Evolutionary conservation across 2,113 vertebrate genomes (phyloP).

Genomic region (Mormoops blainvillei): DNA sequence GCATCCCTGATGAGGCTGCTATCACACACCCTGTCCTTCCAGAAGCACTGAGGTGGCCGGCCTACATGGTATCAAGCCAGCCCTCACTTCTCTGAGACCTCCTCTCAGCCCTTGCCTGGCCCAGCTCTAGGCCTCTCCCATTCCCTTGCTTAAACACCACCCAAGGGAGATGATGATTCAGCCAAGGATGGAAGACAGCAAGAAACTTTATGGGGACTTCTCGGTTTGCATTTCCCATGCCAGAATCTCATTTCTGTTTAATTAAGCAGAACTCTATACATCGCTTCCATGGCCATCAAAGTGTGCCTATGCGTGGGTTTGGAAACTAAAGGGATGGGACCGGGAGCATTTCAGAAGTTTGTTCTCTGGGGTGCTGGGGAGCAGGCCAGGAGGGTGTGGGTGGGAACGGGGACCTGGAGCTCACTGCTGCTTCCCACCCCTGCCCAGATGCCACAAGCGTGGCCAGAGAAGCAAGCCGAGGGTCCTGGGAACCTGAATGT

Average conservation of each 20-base stretch:
- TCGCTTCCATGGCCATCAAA: not conserved
- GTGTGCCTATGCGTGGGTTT: rapidly evolving
- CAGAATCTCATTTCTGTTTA: not conserved
- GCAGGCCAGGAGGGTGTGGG: not conserved
- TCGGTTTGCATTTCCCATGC: not conserved
- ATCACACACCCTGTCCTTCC: not conserved
- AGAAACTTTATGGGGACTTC: not conserved
- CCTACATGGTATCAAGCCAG: not conserved
- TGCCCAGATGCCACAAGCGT: not conserved
- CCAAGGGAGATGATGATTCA: too few relatives aligned
- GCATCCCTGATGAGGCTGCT: rapidly evolving
- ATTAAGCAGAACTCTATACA: too few relatives aligned
- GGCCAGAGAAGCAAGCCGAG: not conserved
- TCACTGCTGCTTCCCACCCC: not conserved
- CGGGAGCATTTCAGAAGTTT: not conserved
- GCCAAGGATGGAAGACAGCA: too few relatives aligned
- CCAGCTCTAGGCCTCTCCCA: not conserved
- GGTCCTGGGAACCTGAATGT: not conserved
- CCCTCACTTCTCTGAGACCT: not conserved
- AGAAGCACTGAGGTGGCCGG: not conserved
- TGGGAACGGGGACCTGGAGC: not conserved
- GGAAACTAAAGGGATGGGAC: not conserved
- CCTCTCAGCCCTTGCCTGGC: not conserved
- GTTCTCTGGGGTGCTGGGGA: not conserved
- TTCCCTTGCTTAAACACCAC: not conserved